phyloP scores from a whole-genome alignment of 92 coral and sea anemone genomes.

The Epizoanthus rinbou region DNA sequence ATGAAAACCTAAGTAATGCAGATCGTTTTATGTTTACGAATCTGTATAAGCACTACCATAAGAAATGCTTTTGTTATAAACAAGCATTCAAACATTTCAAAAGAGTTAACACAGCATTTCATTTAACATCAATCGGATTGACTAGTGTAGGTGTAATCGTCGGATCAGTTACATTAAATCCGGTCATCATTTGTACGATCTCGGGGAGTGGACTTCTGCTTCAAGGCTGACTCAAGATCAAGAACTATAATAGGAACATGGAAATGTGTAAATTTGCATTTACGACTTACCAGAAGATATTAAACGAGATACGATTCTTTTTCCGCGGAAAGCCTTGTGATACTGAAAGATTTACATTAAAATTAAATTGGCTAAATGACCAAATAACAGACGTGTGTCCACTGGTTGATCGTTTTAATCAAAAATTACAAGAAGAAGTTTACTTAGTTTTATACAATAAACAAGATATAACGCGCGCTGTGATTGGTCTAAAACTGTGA shows the following conservation, averaged over 20 bases:
- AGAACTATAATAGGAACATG: constrained; percentile 8
- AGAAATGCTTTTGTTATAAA: constrained; percentile 11
- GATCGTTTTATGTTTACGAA: not conserved
- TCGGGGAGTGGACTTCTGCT: constrained; percentile 24
- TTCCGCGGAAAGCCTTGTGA: too few relatives aligned
- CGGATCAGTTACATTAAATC: constrained; percentile 28
- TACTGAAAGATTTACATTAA: too few relatives aligned
- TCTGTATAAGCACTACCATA: constrained; percentile 11
- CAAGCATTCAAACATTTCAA: constrained; percentile 19
- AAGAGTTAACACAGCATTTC: not conserved
- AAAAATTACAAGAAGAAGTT: too few relatives aligned
- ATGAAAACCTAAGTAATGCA: too few relatives aligned
- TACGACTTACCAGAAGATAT: constrained; percentile 3
- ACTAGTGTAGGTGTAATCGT: not conserved
- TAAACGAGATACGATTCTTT: not conserved
- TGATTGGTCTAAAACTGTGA: too few relatives aligned
- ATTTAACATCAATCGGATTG: not conserved
- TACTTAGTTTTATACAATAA: too few relatives aligned
- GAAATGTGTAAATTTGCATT: constrained; percentile 35
- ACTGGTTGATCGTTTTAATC: not conserved
- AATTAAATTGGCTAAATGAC: too few relatives aligned
- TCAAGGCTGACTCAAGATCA: constrained; percentile 5
- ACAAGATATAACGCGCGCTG: too few relatives aligned
- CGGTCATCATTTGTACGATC: not conserved
- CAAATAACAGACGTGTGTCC: not conserved